Percentiles rank a stretch among this genome's conserved stretches.
These are phyloP conservation scores for Saccostrea cuccullata DNA, from an alignment of 1,140 invertebrate genomes.

Conservation along the genomic window DNA sequence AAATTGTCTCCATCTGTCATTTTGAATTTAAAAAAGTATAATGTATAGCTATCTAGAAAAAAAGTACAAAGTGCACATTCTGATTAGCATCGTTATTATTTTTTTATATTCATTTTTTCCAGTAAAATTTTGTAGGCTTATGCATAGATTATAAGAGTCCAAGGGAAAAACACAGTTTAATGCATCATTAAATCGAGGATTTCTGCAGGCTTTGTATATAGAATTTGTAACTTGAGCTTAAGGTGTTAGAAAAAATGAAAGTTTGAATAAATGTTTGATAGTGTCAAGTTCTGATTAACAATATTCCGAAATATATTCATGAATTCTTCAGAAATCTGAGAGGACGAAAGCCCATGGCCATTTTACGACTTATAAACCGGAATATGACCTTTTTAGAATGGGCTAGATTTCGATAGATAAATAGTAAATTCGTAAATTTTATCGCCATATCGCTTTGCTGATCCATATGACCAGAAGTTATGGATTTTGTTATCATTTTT, in stretches of 20 bases:
- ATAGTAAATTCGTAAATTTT: slow-evolving; percentile 17
- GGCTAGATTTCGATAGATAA: slow-evolving; percentile 18
- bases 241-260: not conserved
- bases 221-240: not conserved
- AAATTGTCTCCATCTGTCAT: slow-evolving; percentile 1
- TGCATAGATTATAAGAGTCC: not conserved
- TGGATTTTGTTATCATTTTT: slow-evolving; percentile 6
- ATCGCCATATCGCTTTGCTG: not conserved
- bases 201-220: not conserved
- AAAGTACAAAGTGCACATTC: not conserved
- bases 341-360: slow-evolving; percentile 18
- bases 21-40: not conserved
- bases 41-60: not conserved
- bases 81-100: not conserved
- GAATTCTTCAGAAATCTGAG: slow-evolving; percentile 30
- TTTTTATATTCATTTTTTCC: not conserved
- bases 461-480: slow-evolving; percentile 8
- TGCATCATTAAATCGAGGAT: not conserved
- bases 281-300: slow-evolving; percentile 18
- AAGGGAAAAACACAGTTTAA: not conserved
- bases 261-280: not conserved
- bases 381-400: slow-evolving; percentile 6
- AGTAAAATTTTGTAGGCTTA: not conserved
- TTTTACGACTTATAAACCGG: slow-evolving; percentile 19
- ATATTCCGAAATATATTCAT: slow-evolving; percentile 29